Conservation (phyloP, 2,113 vertebrate species). For the Heterochromis multidens region DNA sequence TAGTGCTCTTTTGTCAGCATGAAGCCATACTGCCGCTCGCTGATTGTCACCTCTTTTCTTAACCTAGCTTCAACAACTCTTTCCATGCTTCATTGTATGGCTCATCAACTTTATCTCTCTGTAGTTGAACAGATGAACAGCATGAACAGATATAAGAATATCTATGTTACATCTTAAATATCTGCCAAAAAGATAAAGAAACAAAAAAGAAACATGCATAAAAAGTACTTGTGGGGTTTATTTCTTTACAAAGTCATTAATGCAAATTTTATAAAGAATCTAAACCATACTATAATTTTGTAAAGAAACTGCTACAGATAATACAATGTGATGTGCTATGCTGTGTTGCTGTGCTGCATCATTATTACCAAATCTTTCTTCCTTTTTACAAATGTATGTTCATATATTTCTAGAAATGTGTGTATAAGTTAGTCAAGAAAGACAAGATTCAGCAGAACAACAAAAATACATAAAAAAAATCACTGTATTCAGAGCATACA, state of each 20-base stretch:
- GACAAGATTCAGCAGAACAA: conserved; percentile 13
- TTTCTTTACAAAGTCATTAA: background rate
- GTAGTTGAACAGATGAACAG: background rate
- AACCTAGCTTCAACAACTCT: background rate
- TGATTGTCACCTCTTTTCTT: background rate
- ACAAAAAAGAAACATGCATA: background rate
- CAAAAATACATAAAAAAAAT: conserved; percentile 28
- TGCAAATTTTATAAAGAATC: background rate
- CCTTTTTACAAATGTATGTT: background rate
- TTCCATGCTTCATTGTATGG: background rate
- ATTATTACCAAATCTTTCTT: background rate
- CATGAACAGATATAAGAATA: background rate
- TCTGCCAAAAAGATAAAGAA: background rate
- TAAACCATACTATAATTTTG: fast-evolving
- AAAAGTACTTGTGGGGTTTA: background rate
- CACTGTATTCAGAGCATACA: background rate
- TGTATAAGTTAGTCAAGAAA: background rate
- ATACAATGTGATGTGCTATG: background rate
- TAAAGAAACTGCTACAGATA: background rate
- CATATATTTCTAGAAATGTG: background rate
- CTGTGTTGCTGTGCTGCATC: background rate
- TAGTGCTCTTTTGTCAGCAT: background rate
- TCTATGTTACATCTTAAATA: background rate
- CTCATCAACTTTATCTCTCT: background rate
- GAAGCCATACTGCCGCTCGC: background rate